Conservation (phyloP, 2,888 invertebrate genomes). For the Schizotus pectinicornis region DNA sequence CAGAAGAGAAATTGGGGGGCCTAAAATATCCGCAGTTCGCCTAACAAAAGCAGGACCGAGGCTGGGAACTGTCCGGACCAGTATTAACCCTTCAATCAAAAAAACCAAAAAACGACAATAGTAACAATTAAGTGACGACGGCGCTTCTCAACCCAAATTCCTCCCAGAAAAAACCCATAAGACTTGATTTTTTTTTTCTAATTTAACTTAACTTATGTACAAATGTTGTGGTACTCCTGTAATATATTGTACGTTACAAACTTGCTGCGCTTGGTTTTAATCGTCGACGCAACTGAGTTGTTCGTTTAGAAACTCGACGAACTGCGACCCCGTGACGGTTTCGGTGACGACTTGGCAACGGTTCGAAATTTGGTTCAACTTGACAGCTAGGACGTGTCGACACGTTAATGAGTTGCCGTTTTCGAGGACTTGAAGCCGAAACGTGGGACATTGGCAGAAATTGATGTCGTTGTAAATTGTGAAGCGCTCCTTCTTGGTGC, state of each 20-base stretch:
- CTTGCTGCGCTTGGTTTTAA: background rate
- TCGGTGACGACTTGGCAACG: conserved; percentile 46
- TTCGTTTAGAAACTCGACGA: conserved; percentile 47
- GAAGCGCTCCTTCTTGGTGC: conserved; percentile 63
- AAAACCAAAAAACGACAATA: conserved; percentile 17
- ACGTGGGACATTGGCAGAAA: conserved; percentile 72
- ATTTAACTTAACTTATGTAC: background rate
- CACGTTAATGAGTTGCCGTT: conserved; percentile 64
- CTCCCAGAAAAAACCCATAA: conserved; percentile 7
- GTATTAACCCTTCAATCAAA: background rate
- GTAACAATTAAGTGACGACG: background rate
- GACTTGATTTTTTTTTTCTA: conserved; percentile 1
- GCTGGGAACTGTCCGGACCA: background rate
- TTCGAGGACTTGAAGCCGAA: conserved; percentile 64
- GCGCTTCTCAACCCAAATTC: background rate
- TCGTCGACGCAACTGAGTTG: conserved; percentile 39
- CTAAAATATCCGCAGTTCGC: background rate
- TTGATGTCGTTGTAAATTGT: conserved; percentile 69
- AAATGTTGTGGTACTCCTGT: background rate
- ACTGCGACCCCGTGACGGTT: conserved; percentile 22
- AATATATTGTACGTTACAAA: conserved; percentile 14
- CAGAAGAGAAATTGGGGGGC: background rate
- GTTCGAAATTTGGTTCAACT: conserved; percentile 61
- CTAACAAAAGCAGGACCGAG: background rate
- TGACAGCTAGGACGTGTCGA: conserved; percentile 71